These are phyloP conservation scores for Thalassaphorura encarpata DNA, from an alignment of 1,140 invertebrate species.

Conservation along the genomic window DNA sequence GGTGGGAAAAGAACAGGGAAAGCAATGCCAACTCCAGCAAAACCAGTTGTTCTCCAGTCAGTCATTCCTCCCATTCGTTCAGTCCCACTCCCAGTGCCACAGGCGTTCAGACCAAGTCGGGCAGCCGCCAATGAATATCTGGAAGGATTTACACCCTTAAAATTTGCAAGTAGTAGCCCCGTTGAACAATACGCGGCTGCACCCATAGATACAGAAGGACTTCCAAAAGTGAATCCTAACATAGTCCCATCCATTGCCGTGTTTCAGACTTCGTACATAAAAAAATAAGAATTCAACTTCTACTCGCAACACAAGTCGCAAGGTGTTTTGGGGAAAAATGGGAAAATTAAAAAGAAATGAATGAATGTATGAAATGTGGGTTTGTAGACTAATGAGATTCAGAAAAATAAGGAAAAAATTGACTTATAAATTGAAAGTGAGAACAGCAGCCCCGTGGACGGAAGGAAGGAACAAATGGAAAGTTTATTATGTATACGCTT, in stretches of 20 bases:
- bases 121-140: neutral
- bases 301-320: neutral
- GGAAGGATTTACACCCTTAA: neutral
- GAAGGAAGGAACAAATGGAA: no score
- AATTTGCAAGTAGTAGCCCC: neutral
- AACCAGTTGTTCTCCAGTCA: no score
- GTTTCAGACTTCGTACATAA: slow-evolving; percentile 21
- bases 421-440: no score
- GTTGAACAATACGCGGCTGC: neutral
- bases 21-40: neutral
- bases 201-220: neutral
- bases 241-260: slow-evolving; percentile 15
- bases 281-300: neutral
- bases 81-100: neutral
- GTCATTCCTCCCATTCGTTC: neutral
- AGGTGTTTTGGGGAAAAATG: neutral
- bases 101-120: neutral
- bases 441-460: no score
- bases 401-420: no score
- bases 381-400: no score
- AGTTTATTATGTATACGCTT: no score
- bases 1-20: neutral
- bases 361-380: neutral
- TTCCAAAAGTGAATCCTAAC: neutral
- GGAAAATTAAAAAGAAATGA: neutral